phyloP scores from a whole-genome alignment of 2,797 vertebrate species.

The Paguma larvata region DNA sequence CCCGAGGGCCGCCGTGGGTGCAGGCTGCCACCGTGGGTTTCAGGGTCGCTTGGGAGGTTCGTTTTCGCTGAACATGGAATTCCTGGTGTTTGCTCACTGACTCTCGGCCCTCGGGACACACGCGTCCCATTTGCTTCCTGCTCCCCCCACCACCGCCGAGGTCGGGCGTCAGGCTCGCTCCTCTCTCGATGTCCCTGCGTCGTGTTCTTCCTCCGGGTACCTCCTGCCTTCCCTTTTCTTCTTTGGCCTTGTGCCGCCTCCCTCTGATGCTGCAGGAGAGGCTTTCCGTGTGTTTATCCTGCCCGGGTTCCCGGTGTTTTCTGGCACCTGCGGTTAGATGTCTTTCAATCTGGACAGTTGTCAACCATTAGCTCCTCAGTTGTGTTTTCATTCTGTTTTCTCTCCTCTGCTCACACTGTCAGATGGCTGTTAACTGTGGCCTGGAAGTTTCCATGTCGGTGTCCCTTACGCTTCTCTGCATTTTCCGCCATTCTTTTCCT shows the following conservation, averaged over 20 bases:
- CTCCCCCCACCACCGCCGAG: background rate
- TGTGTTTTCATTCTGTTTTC: background rate
- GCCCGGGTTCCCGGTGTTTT: background rate
- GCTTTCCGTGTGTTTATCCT: background rate
- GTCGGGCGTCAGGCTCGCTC: background rate
- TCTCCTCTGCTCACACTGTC: background rate
- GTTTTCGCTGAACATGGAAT: background rate
- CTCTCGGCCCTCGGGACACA: background rate
- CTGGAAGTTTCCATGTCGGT: background rate
- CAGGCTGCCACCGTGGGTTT: background rate
- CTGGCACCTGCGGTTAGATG: background rate
- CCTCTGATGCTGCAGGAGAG: background rate
- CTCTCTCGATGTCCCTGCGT: background rate
- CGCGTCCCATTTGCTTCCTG: background rate
- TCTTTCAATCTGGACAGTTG: background rate
- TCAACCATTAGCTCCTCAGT: background rate
- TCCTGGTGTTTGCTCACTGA: background rate
- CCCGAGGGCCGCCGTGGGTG: fast-evolving
- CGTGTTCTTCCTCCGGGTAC: background rate
- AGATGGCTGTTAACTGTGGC: background rate
- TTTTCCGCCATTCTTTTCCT: background rate
- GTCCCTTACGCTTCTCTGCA: background rate
- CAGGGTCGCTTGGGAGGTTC: background rate
- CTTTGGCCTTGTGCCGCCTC: background rate
- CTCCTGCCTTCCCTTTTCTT: background rate